phyloP scores from a whole-genome alignment of 2,888 invertebrate species.

The Hydrotaea diabolus region DNA sequence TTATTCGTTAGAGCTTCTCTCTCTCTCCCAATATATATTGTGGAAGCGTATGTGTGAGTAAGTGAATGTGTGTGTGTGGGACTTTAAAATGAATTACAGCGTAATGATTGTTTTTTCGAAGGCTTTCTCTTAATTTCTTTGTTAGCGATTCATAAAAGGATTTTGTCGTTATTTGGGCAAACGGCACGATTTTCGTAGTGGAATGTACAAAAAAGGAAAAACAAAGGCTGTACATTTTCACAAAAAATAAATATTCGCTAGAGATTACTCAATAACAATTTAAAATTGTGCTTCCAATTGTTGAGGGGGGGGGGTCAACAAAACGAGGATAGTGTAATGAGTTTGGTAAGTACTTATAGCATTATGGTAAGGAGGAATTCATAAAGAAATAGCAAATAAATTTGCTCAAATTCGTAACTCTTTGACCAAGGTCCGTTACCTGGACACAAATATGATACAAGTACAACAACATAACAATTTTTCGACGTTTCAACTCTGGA shows the following conservation, averaged over 20 bases:
- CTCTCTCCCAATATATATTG: no score
- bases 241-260: no score
- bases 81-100: conserved; percentile 11
- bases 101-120: neutral
- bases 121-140: neutral
- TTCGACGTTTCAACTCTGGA: no score
- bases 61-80: conserved; percentile 9
- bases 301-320: neutral
- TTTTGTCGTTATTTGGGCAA: neutral
- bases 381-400: no score
- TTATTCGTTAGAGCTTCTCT: neutral
- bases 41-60: no score
- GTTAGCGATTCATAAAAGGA: neutral
- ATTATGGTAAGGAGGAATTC: no score
- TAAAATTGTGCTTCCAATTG: neutral
- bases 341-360: no score
- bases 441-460: no score
- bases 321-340: neutral
- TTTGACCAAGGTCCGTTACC: no score
- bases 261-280: neutral
- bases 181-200: conserved; percentile 1
- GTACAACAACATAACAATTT: no score
- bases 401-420: no score
- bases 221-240: neutral
- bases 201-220: neutral